A percentile compares a stretch with the other conserved stretches of the same genome.
phyloP scores from a whole-genome alignment of 2,797 vertebrate species.

The Pantherophis vulpinus region DNA sequence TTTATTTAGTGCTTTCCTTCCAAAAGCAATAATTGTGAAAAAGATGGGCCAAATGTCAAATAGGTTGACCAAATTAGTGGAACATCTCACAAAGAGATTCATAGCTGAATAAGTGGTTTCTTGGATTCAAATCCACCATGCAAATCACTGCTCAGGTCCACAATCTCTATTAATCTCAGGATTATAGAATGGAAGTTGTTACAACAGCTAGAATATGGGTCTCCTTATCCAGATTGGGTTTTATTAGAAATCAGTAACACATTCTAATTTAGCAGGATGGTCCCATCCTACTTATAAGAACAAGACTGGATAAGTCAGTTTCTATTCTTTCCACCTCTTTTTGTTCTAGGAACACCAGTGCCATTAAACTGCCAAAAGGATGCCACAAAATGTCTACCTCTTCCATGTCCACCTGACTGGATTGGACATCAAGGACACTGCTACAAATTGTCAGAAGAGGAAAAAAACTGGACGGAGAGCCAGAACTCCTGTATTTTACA shows the following conservation, averaged over 20 bases:
- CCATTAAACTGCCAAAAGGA: background rate
- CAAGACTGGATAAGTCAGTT: too few species aligned
- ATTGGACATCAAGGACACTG: fast-evolving
- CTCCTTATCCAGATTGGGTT: background rate
- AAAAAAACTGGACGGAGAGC: background rate
- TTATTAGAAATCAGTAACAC: background rate
- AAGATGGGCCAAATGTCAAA: background rate
- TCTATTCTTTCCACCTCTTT: background rate
- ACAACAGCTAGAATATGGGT: background rate
- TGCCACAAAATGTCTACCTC: background rate
- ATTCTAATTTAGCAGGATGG: background rate
- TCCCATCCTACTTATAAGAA: background rate
- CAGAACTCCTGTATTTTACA: background rate
- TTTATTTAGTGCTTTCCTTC: background rate
- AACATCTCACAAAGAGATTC: background rate
- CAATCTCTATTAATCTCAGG: background rate
- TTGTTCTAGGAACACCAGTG: background rate
- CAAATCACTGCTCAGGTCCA: background rate
- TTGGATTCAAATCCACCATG: background rate
- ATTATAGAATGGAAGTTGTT: background rate
- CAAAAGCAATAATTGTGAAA: background rate
- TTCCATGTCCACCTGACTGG: fast-evolving
- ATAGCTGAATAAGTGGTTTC: background rate
- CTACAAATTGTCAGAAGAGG: background rate
- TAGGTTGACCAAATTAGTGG: background rate